Percentiles rank a stretch among this genome's conserved stretches.
Conservation (phyloP, 2,797 vertebrate species). For the Sphenodon punctatus region DNA sequence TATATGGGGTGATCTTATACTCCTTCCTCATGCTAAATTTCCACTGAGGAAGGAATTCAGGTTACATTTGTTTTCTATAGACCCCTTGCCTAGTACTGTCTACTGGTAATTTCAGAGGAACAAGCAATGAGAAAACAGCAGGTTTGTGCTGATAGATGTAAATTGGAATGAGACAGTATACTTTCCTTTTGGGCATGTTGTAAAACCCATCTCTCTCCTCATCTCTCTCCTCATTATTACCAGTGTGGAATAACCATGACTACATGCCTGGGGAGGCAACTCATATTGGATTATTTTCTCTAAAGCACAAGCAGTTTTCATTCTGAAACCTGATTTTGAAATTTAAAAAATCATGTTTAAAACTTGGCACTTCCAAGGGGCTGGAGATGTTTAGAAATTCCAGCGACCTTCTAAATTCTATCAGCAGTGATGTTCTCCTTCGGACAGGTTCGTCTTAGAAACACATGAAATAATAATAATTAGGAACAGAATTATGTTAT, state of each 20-base stretch:
- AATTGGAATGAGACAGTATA: background rate
- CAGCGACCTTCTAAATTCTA: no score
- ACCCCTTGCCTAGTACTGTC: background rate
- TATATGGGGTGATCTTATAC: background rate
- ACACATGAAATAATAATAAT: background rate
- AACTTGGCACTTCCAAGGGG: no score
- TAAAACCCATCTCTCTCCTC: background rate
- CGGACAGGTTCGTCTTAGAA: background rate
- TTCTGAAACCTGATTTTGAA: no score
- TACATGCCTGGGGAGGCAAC: background rate
- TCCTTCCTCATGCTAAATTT: background rate
- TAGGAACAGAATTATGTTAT: background rate
- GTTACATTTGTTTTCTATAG: background rate
- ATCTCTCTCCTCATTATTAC: no score
- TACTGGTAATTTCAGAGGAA: background rate
- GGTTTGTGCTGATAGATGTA: background rate
- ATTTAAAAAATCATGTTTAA: no score
- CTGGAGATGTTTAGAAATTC: background rate
- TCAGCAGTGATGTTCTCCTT: no score
- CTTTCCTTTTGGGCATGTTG: background rate
- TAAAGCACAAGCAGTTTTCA: no score
- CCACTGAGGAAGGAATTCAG: background rate
- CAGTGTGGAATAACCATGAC: background rate
- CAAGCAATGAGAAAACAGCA: background rate
- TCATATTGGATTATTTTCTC: accelerated